A percentile compares a stretch with the other conserved stretches of the same genome.
Evolutionary conservation across 2,888 invertebrate genomes (phyloP).

Genomic region (Agrilus mali): DNA sequence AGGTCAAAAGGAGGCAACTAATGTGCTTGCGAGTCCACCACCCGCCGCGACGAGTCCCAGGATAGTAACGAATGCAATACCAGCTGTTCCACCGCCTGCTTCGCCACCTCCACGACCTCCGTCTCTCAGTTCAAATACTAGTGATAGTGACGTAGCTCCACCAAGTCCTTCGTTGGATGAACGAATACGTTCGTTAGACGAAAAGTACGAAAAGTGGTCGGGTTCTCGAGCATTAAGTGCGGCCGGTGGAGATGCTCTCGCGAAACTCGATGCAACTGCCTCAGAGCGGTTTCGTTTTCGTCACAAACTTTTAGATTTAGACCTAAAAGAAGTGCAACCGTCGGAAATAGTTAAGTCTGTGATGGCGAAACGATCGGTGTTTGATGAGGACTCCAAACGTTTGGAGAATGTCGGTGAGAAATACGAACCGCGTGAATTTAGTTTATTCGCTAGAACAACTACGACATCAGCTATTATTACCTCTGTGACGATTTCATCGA

Average conservation of each 20-base stretch:
- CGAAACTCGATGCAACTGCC: slow-evolving; percentile 37
- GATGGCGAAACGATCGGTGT: slow-evolving; percentile 83
- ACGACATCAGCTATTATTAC: slow-evolving; percentile 3
- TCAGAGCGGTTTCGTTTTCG: slow-evolving; percentile 47
- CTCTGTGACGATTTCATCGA: slow-evolving; percentile 1
- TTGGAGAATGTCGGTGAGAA: slow-evolving; percentile 78
- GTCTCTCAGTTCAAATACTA: slow-evolving; percentile 62
- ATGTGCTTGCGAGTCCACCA: slow-evolving; percentile 26
- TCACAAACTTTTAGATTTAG: slow-evolving; percentile 66
- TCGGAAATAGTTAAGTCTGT: slow-evolving; percentile 89
- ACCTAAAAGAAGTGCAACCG: slow-evolving; percentile 70
- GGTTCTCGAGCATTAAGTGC: slow-evolving; percentile 50
- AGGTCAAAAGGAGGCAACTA: slow-evolving; percentile 24
- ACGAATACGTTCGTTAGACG: slow-evolving; percentile 82
- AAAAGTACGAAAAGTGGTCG: slow-evolving; percentile 86
- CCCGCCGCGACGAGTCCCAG: slow-evolving; percentile 40
- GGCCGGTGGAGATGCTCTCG: slow-evolving; percentile 39
- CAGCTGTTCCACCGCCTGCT: slow-evolving; percentile 42
- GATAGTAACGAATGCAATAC: slow-evolving; percentile 26
- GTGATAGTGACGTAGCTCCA: slow-evolving; percentile 53
- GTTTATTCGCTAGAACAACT: slow-evolving; percentile 24
- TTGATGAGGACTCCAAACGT: slow-evolving; percentile 90
- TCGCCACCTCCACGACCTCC: slow-evolving; percentile 57
- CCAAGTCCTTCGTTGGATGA: slow-evolving; percentile 78
- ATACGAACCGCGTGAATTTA: slow-evolving; percentile 56